Percentiles rank a stretch among this genome's conserved stretches.
These are phyloP conservation scores for Hirudinaria manillensis DNA, from an alignment of 2,888 invertebrate genomes.

Conservation along the genomic window DNA sequence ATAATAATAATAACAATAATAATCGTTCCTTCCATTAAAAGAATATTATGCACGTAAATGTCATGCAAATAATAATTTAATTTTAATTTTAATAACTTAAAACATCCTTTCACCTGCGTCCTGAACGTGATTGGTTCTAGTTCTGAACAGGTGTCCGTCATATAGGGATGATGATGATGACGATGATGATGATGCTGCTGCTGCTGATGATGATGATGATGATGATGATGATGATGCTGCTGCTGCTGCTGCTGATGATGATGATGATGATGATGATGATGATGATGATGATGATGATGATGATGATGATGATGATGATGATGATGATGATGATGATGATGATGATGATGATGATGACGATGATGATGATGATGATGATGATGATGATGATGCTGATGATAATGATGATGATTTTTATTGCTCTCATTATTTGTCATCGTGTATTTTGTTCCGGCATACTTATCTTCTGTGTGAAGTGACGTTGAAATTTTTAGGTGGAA, in stretches of 20 bases:
- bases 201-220: constrained; percentile 12
- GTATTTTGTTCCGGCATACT: too few relatives aligned
- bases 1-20: too few relatives aligned
- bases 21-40: too few relatives aligned
- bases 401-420: constrained; percentile 13
- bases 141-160: too few relatives aligned
- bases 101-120: neutral
- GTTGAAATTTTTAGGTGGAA: too few relatives aligned
- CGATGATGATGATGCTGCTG: constrained; percentile 19
- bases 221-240: neutral
- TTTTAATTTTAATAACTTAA: too few relatives aligned
- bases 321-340: constrained; percentile 22
- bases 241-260: neutral
- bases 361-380: constrained; percentile 24
- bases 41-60: too few relatives aligned
- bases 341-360: constrained; percentile 27
- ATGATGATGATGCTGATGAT: constrained; percentile 6
- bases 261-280: constrained; percentile 9
- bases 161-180: neutral
- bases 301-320: constrained; percentile 23
- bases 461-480: too few relatives aligned
- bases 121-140: neutral
- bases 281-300: constrained; percentile 14
- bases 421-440: too few relatives aligned
- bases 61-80: too few relatives aligned